A percentile compares a stretch with the other conserved stretches of the same genome.
phyloP scores from a whole-genome alignment of 2,888 invertebrate genomes.

The Athrips mouffetella region DNA sequence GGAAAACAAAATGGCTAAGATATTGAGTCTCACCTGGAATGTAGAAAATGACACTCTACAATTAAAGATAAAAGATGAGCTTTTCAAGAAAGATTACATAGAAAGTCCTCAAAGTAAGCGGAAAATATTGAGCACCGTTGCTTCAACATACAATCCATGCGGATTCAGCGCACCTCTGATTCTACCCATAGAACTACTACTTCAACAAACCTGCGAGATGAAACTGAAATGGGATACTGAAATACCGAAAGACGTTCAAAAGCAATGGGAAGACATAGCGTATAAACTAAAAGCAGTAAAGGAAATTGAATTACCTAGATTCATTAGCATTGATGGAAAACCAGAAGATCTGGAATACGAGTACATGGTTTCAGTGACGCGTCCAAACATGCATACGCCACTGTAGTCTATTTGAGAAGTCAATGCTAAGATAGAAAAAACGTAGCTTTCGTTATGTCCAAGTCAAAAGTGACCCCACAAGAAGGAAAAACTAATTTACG shows the following conservation, averaged over 20 bases:
- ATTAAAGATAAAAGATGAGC: neutral
- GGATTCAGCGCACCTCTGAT: slow-evolving; percentile 2
- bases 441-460: slow-evolving; percentile 3
- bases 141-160: slow-evolving; percentile 5
- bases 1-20: neutral
- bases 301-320: neutral
- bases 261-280: neutral
- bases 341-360: neutral
- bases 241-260: neutral
- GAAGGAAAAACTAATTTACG: neutral
- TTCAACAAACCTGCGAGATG: neutral
- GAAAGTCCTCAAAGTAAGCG: neutral
- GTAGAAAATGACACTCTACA: neutral
- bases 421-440: neutral
- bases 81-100: neutral
- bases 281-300: neutral
- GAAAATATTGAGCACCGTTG: neutral
- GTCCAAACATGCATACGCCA: slow-evolving; percentile 6
- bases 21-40: slow-evolving; percentile 7
- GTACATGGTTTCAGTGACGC: slow-evolving; percentile 5
- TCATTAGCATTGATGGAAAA: neutral
- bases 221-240: slow-evolving; percentile 5
- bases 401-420: neutral
- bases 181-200: neutral
- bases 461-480: slow-evolving; percentile 6